Evolutionary conservation across 2,113 vertebrate genomes (phyloP).

Genomic region (Myotis davidii): DNA sequence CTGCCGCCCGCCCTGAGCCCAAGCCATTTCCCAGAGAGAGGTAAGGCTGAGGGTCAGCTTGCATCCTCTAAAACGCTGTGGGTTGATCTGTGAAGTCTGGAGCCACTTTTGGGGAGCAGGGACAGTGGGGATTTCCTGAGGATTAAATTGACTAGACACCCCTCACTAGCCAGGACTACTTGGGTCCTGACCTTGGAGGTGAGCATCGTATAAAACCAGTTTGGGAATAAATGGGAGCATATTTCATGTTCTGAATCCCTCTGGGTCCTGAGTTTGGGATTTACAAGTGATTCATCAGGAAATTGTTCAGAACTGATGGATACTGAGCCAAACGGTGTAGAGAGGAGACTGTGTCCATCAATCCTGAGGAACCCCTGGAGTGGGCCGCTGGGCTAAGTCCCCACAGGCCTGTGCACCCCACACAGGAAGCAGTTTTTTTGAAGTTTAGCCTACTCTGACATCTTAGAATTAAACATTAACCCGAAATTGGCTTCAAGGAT

Average conservation of each 20-base stretch:
- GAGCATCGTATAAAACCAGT: neutral
- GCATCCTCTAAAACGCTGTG: neutral
- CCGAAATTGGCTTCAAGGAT: neutral
- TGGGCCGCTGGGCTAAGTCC: neutral
- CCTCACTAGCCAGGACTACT: neutral
- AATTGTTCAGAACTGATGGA: neutral
- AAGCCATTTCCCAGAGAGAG: slow-evolving; percentile 96
- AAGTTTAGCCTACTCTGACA: neutral
- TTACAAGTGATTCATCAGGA: neutral
- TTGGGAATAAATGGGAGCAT: neutral
- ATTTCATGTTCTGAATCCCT: neutral
- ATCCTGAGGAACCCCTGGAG: neutral
- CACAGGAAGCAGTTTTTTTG: neutral
- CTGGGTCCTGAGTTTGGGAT: neutral
- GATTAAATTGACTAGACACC: neutral
- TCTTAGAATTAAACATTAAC: neutral
- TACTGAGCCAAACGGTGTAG: neutral
- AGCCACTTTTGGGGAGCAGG: neutral
- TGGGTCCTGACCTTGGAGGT: neutral
- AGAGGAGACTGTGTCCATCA: neutral
- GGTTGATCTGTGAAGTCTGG: neutral
- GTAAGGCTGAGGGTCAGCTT: slow-evolving; percentile 77
- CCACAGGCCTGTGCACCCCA: neutral
- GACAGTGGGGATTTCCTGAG: neutral
- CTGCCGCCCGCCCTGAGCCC: slow-evolving; percentile 92